Base-by-base conservation (phyloP, 2,888 invertebrate species). In the Luperina testacea region DNA sequence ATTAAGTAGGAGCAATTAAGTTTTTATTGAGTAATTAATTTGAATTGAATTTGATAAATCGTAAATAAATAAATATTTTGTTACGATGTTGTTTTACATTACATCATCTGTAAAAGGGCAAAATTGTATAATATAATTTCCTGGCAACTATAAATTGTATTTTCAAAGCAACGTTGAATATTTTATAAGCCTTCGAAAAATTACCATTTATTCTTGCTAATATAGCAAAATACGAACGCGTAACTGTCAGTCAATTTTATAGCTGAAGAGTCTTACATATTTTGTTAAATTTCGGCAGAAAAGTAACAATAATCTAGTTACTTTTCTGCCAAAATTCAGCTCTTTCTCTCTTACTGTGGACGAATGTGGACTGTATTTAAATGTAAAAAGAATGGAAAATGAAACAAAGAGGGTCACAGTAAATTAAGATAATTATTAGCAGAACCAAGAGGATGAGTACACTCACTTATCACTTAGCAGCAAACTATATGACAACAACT, bases 1-100 rank as follows among this genome's bases (percentile, higher is more conserved):
- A 69, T 45, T 69, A 32, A 72, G 57, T 63, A 24, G 57, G 38
- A 45, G 48, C 72, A 51, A 64, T 84, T 38, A 69, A 51, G 32
- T 64, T 80, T 72, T 80, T 72, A 80, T 48, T 45, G 27, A 27
- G 6, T 45, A 24, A 84, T 80, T 81, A 69, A 59, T 80, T 72
- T 45, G 45, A 59, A 69, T 64, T 45, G 80, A 45, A 72, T 84
- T 59, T 59, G 45, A 69, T 81, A 81, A 59, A 63, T 72, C 80
- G 53, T 80, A 24, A 68, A 68, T 83, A 63, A 42, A 42, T 69
- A 17, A 80, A 57, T 42, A 68, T 38, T 38, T 63, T 64, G n/a
- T 78, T 51, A 78, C 64, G 17, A 77, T 68, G 6, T 32, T 15
- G 27, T n/a, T 63, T 32, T 63, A 53, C 11, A 32, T 11, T 7